Evolutionary conservation across 2,113 vertebrate species (phyloP).

Genomic region (Cisticola juncidis): DNA sequence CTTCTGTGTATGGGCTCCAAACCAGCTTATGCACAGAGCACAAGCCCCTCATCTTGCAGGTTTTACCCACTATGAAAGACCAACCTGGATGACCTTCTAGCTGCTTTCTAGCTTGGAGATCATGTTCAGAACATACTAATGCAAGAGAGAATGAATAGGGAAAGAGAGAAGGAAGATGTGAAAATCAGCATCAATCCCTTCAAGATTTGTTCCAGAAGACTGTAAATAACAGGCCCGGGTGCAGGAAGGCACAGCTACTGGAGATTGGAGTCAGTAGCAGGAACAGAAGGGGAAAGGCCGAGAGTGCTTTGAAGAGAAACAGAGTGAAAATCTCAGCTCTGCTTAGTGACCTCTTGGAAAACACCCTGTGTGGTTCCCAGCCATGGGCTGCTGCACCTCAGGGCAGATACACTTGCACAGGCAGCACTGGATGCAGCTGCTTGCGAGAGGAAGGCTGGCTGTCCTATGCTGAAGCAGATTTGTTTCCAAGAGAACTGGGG

Average conservation of each 20-base stretch:
- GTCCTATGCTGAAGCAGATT: not conserved
- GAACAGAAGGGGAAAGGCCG: not conserved
- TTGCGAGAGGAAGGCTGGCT: not conserved
- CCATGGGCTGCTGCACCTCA: not conserved
- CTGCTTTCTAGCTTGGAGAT: not conserved
- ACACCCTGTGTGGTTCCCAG: not conserved
- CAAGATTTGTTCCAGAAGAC: not conserved
- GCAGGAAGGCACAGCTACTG: not conserved
- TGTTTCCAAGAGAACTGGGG: not conserved
- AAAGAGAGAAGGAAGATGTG: not conserved
- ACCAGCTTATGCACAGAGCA: not conserved
- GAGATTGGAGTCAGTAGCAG: not conserved
- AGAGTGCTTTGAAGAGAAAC: not conserved
- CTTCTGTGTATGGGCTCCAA: not conserved
- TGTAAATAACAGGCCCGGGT: accelerated
- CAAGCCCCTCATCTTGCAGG: not conserved
- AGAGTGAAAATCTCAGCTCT: not conserved
- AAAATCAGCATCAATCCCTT: not conserved
- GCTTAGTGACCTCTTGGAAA: not conserved
- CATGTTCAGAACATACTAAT: not conserved
- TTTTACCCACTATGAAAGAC: not conserved
- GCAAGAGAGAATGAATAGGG: not conserved
- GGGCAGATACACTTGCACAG: not conserved
- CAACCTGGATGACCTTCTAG: not conserved
- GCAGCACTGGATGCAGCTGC: not conserved